Evolutionary conservation across 2,888 invertebrate genomes (phyloP), one percentile per base, ranked within the genome.

Genomic region (Lacanobia oleracea): DNA sequence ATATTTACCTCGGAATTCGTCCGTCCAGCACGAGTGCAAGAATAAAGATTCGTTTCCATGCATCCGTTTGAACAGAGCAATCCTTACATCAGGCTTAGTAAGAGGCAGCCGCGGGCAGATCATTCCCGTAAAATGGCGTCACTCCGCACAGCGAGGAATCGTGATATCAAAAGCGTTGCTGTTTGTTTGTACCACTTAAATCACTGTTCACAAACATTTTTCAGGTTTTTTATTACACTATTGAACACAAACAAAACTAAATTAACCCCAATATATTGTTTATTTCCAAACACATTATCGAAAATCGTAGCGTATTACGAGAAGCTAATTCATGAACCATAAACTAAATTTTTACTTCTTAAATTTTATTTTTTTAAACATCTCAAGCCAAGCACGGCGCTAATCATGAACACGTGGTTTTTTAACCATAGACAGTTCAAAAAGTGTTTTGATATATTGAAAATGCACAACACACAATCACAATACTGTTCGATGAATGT

Each of bases 81-180:
- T 94, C 94, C 94, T 95, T 94, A 95, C 95, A 95, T 95, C 93
- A 91, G 94, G 94, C 93, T 94, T 93, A 94, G 88, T 93, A 89
- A 90, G 93, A 94, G 92, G 94, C 96, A 94, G 95, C 95, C 94
- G 94, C 95, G 93, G 94, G 95, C 96, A 95, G 96, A 93, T 96
- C 96, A 96, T 96, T 95, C 96, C 96, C 96, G 96, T 96, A 96
- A 96, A 96, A 96, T 96, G 96, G 96, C 96, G 96, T 96, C 96
- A 96, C 96, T 96, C 92, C 92, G 92, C 93, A 90, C 92, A 92
- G 94, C 92, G 95, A 95, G 93, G 93, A 94, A 94, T 93, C 91
- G 93, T 93, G 91, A 91, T 94, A 94, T 94, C 93, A 94, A 92
- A 93, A 91, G 88, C 91, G 91, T 90, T 89, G 90, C 84, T 89